A percentile compares a stretch with the other conserved stretches of the same genome.
Conservation (phyloP, 2,888 invertebrate species). For the Hydriomena furcata region DNA sequence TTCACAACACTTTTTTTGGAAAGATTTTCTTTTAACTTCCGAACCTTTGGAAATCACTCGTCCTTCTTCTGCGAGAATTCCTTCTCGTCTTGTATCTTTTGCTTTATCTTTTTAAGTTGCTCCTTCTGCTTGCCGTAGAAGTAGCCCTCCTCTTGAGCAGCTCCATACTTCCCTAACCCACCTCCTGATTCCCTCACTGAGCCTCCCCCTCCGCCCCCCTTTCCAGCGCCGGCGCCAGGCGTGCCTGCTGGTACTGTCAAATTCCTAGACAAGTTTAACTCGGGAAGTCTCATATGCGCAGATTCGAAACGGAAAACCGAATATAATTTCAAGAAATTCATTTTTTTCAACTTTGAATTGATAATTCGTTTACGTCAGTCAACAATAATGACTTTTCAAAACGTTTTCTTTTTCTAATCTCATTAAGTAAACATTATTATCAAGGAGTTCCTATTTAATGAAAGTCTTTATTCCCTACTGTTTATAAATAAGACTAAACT, state of each 20-base stretch:
- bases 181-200: constrained; percentile 60
- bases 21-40: background rate
- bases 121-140: constrained; percentile 60
- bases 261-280: constrained; percentile 7
- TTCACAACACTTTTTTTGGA: background rate
- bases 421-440: too few relatives aligned
- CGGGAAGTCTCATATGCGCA: background rate
- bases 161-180: constrained; percentile 56
- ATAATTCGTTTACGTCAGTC: too few relatives aligned
- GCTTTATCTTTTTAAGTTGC: constrained; percentile 55
- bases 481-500: too few relatives aligned
- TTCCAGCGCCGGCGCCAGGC: constrained; percentile 61
- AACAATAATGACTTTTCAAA: too few relatives aligned
- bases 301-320: background rate
- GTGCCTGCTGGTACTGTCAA: constrained; percentile 32
- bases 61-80: constrained; percentile 22
- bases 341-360: constrained; percentile 1
- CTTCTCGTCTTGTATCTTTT: constrained; percentile 44
- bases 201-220: constrained; percentile 61
- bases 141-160: constrained; percentile 65
- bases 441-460: too few relatives aligned
- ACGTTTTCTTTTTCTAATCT: too few relatives aligned
- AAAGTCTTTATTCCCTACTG: too few relatives aligned
- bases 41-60: background rate
- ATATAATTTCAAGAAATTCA: constrained; percentile 8